Percentiles rank a stretch among this genome's conserved stretches.
Evolutionary conservation across 2,888 invertebrate genomes (phyloP).

Genomic region (Lasioglossum calceatum): DNA sequence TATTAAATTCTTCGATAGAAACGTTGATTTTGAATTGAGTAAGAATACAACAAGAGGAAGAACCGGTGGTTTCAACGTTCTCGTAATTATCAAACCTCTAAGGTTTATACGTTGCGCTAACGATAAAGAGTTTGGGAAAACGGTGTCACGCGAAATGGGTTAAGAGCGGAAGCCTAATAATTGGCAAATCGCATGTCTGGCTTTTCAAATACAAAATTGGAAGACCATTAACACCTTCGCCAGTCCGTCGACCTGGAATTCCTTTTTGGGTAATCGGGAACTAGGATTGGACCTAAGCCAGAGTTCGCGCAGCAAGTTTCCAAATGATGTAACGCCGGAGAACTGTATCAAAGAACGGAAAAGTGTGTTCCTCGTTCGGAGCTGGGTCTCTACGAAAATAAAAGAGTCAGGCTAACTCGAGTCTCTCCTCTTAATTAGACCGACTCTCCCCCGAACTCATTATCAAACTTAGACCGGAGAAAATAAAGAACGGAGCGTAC

Average conservation of each 20-base stretch:
- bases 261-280: background rate
- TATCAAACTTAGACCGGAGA: background rate
- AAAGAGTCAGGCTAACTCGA: constrained; percentile 3
- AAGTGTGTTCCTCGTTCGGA: background rate
- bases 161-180: background rate
- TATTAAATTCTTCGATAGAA: no score
- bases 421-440: constrained; percentile 1
- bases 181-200: background rate
- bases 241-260: constrained; percentile 1
- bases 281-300: background rate
- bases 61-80: no score
- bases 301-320: constrained; percentile 1
- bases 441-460: background rate
- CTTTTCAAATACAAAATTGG: background rate
- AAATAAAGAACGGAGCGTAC: background rate
- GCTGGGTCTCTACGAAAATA: background rate
- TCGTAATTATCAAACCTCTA: background rate
- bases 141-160: background rate
- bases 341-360: background rate
- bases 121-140: background rate
- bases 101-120: background rate
- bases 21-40: background rate
- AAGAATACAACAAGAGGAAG: background rate
- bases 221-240: constrained; percentile 3
- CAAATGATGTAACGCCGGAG: background rate